These are phyloP conservation scores for Numenius phaeopus DNA, from an alignment of 2,797 vertebrate genomes.

Conservation along the genomic window DNA sequence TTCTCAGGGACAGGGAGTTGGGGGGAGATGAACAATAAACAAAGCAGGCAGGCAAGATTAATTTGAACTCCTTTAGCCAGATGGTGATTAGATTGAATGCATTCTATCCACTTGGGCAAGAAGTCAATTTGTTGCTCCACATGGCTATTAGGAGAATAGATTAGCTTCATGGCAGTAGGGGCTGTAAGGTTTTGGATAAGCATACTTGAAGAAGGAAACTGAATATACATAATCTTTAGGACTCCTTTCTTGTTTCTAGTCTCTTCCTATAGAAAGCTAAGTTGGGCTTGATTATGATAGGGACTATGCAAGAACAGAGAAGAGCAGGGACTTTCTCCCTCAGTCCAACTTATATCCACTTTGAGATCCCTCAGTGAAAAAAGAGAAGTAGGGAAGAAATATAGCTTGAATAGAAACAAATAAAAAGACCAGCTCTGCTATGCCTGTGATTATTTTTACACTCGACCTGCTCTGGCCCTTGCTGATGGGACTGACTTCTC, in stretches of 20 bases:
- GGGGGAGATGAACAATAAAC: background rate
- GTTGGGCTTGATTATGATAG: background rate
- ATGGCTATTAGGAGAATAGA: background rate
- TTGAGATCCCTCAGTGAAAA: background rate
- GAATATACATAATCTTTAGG: background rate
- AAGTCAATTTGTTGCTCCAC: slow-evolving; percentile 26
- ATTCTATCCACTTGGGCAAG: background rate
- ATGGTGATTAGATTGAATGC: background rate
- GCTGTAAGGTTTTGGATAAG: background rate
- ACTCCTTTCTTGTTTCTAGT: background rate
- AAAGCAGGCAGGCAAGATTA: background rate
- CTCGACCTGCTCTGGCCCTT: background rate
- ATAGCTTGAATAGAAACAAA: background rate
- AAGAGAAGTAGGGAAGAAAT: background rate
- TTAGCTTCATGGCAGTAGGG: background rate
- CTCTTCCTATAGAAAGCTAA: background rate
- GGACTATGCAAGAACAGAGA: background rate
- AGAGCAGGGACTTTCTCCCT: background rate
- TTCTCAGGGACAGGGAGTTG: background rate
- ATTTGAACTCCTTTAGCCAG: background rate
- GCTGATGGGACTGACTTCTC: background rate
- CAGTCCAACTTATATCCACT: background rate
- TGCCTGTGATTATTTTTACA: background rate
- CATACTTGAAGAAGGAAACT: background rate
- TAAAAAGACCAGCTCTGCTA: background rate